Conservation (phyloP, 2,888 invertebrate genomes). For the Eilema sororculum region DNA sequence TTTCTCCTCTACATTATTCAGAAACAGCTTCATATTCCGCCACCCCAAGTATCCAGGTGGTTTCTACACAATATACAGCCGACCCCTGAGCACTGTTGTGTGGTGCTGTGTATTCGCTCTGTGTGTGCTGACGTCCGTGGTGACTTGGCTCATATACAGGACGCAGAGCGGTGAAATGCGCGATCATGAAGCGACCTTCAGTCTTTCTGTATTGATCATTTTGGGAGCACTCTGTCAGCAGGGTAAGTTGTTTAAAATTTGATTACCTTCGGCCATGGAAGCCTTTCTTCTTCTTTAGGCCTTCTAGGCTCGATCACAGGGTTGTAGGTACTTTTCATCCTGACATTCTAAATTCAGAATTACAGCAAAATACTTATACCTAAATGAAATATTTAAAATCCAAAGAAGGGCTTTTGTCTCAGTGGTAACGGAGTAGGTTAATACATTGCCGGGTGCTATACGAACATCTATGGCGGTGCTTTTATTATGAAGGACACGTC, state of each 20-base stretch:
- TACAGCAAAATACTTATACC: too few species aligned
- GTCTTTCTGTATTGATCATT: slow-evolving; percentile 78
- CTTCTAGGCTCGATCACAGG: neutral
- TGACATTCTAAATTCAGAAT: too few species aligned
- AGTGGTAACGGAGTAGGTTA: too few species aligned
- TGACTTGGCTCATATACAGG: slow-evolving; percentile 63
- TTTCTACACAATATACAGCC: slow-evolving; percentile 88
- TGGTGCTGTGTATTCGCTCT: slow-evolving; percentile 84
- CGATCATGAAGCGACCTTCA: slow-evolving; percentile 73
- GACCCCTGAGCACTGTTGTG: slow-evolving; percentile 87
- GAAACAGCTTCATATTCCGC: slow-evolving; percentile 89
- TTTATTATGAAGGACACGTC: too few species aligned
- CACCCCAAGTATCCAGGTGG: slow-evolving; percentile 88
- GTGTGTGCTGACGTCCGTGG: slow-evolving; percentile 58
- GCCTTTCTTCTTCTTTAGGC: too few species aligned
- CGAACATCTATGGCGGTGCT: too few species aligned
- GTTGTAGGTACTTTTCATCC: too few species aligned
- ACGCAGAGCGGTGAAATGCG: slow-evolving; percentile 51
- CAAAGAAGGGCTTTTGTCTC: too few species aligned
- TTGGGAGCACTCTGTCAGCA: slow-evolving; percentile 82
- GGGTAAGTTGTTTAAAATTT: slow-evolving; percentile 60
- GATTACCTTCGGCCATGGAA: too few species aligned
- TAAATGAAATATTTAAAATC: too few species aligned
- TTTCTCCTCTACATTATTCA: slow-evolving; percentile 49
- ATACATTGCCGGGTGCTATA: too few species aligned